A percentile compares a stretch with the other conserved stretches of the same genome.
Conservation (phyloP, 2,888 invertebrate species). For the Polia nebulosa region DNA sequence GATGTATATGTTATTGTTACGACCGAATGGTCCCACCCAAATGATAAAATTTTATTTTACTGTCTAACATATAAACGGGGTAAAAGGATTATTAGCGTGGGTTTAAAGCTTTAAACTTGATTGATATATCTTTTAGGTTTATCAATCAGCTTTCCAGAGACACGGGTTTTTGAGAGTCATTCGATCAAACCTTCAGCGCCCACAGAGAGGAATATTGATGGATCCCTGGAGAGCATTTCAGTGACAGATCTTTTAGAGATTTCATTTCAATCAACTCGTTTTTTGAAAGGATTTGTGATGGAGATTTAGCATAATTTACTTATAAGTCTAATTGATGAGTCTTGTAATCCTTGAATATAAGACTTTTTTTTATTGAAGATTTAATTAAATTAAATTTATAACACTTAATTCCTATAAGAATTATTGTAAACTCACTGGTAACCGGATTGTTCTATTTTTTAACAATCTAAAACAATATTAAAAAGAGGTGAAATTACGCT, state of each 20-base stretch:
- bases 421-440: too few relatives aligned
- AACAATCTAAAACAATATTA: too few relatives aligned
- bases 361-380: too few relatives aligned
- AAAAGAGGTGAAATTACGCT: too few relatives aligned
- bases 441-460: too few relatives aligned
- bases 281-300: slow-evolving; percentile 15
- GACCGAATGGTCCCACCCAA: not conserved
- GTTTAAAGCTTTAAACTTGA: slow-evolving; percentile 15
- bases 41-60: slow-evolving; percentile 22
- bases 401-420: too few relatives aligned
- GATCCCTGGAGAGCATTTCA: slow-evolving; percentile 17
- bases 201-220: slow-evolving; percentile 22
- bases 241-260: slow-evolving; percentile 30
- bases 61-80: not conserved
- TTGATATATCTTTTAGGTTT: slow-evolving; percentile 30
- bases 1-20: too few relatives aligned
- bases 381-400: not conserved
- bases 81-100: slow-evolving; percentile 10
- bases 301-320: slow-evolving; percentile 6
- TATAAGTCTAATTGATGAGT: slow-evolving; percentile 1
- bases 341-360: not conserved
- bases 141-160: slow-evolving; percentile 45
- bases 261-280: slow-evolving; percentile 28
- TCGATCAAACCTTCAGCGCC: slow-evolving; percentile 46
- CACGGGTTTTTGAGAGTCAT: slow-evolving; percentile 35